Conservation (phyloP, 1,140 invertebrate species). For the Latrodectus geometricus region DNA sequence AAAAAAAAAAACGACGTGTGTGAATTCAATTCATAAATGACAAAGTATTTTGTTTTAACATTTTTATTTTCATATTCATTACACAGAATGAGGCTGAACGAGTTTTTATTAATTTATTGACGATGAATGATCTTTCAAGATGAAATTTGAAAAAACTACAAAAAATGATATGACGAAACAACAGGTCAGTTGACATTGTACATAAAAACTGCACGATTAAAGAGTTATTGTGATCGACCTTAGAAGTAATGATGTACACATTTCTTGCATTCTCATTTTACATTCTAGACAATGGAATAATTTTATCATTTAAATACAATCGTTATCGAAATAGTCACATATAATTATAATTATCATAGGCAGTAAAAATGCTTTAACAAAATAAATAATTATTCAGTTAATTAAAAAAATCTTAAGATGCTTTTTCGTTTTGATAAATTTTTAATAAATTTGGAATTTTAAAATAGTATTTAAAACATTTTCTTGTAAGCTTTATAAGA, state of each 20-base stretch:
- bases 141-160: constrained; percentile 60
- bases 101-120: constrained; percentile 56
- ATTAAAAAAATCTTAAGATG: no score
- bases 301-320: background rate
- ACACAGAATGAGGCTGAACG: constrained; percentile 58
- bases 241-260: background rate
- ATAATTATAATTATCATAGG: background rate
- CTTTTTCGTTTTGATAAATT: no score
- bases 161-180: constrained; percentile 61
- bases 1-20: no score
- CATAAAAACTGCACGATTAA: background rate
- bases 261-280: background rate
- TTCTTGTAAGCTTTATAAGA: no score
- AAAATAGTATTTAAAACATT: no score
- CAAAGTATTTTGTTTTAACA: background rate
- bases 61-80: constrained; percentile 60
- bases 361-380: no score
- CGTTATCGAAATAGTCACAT: background rate
- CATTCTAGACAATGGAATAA: background rate
- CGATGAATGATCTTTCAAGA: constrained; percentile 55
- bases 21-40: no score
- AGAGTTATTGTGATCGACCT: background rate
- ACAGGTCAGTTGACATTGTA: constrained; percentile 34
- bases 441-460: no score
- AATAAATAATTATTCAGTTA: no score